These are phyloP conservation scores for Lithosia quadra DNA, from an alignment of 2,888 invertebrate species.

Conservation along the genomic window DNA sequence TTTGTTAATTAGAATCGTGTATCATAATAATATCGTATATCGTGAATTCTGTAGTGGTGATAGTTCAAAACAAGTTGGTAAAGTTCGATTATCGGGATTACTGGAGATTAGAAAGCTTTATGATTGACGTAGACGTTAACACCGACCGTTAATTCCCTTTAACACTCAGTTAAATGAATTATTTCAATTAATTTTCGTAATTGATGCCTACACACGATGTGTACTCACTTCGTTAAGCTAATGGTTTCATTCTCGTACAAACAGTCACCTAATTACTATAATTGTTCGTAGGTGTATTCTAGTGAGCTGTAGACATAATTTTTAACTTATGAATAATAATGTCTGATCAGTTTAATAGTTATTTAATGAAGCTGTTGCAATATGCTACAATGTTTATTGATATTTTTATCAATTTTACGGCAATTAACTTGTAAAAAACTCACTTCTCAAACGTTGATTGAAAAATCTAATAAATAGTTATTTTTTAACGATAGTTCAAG, in stretches of 20 bases:
- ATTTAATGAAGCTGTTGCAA: neutral
- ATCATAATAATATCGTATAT: too few species aligned
- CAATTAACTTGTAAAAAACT: too few species aligned
- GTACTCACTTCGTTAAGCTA: conserved; percentile 38
- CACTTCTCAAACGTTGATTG: too few species aligned
- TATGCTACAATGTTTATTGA: too few species aligned
- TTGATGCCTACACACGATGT: conserved; percentile 32
- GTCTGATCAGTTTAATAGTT: neutral
- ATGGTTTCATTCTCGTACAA: conserved; percentile 41
- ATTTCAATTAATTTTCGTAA: conserved; percentile 50
- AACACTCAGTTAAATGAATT: conserved; percentile 50
- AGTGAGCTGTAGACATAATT: neutral
- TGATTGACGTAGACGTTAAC: conserved; percentile 10
- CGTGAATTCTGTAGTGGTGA: neutral
- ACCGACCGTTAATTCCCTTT: conserved; percentile 25
- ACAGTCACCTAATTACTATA: conserved; percentile 19
- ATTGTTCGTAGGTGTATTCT: conserved; percentile 5
- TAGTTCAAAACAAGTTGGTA: neutral
- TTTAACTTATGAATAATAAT: neutral
- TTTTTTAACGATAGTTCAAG: too few species aligned
- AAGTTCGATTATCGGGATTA: neutral
- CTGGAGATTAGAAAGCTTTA: neutral
- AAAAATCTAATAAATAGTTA: too few species aligned
- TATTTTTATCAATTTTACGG: too few species aligned
- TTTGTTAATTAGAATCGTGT: neutral